Percentiles rank a stretch among this genome's conserved stretches.
phyloP scores from a whole-genome alignment of 2,113 vertebrate species.

The Antechinus stuartii region DNA sequence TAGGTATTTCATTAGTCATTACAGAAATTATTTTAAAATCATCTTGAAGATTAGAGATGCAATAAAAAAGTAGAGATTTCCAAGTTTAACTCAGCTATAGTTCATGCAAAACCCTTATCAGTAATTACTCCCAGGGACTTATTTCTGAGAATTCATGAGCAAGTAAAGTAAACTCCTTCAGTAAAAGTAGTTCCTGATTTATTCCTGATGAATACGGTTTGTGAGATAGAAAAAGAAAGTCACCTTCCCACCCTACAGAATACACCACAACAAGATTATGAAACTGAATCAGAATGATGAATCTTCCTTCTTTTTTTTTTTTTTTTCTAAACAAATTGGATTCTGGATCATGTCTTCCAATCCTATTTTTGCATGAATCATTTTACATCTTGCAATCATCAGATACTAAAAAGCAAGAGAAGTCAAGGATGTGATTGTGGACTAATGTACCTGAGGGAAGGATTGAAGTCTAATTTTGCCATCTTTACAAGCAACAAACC shows the following conservation, averaged over 20 bases:
- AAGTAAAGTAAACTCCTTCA: conserved; percentile 8
- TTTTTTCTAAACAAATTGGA: neutral
- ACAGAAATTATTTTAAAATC: conserved; percentile 8
- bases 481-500: neutral
- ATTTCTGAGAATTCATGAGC: conserved; percentile 8
- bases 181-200: conserved; percentile 27
- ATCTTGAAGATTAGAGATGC: conserved; percentile 47
- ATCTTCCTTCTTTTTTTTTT: neutral
- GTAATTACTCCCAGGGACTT: neutral
- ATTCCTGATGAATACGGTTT: neutral
- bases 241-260: neutral
- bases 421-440: neutral
- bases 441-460: conserved; percentile 51
- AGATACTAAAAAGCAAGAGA: conserved; percentile 37
- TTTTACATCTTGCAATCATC: conserved; percentile 58
- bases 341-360: neutral
- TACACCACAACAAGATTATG: neutral
- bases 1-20: conserved; percentile 17
- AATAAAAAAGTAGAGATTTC: conserved; percentile 18
- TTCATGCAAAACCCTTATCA: neutral
- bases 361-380: neutral
- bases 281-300: conserved; percentile 52
- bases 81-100: conserved; percentile 6
- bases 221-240: neutral
- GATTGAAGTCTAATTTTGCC: conserved; percentile 48